Conservation (phyloP, 2,888 invertebrate genomes). For the Deilephila porcellus region DNA sequence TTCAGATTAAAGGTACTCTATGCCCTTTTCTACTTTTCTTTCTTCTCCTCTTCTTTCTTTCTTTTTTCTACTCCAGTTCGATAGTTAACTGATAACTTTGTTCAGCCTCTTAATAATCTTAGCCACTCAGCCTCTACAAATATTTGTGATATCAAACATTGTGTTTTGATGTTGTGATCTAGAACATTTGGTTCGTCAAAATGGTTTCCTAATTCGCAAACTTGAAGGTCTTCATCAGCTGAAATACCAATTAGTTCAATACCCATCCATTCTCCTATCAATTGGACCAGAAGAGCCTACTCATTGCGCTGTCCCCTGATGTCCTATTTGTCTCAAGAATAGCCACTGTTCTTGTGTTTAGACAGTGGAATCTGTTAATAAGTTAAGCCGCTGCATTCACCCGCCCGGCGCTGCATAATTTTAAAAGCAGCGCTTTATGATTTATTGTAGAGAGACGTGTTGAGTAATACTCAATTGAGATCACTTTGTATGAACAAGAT, state of each 20-base stretch:
- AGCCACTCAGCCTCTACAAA: too few relatives aligned
- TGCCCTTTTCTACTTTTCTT: too few relatives aligned
- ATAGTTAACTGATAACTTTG: too few relatives aligned
- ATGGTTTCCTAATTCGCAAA: too few relatives aligned
- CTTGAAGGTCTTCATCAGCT: background rate
- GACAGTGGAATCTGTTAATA: slow-evolving; percentile 44
- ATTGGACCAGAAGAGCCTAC: background rate
- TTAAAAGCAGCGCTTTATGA: slow-evolving; percentile 7
- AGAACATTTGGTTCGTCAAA: too few relatives aligned
- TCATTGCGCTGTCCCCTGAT: slow-evolving; percentile 39
- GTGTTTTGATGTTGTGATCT: too few relatives aligned
- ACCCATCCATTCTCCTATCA: background rate
- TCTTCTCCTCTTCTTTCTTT: too few relatives aligned
- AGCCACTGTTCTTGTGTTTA: slow-evolving; percentile 42
- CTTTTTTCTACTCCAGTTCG: too few relatives aligned
- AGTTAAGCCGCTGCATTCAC: slow-evolving; percentile 37
- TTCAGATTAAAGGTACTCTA: too few relatives aligned
- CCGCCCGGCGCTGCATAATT: slow-evolving; percentile 22
- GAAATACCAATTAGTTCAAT: background rate
- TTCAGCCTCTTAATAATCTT: too few relatives aligned
- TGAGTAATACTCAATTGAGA: background rate
- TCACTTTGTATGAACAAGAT: background rate
- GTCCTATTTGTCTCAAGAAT: slow-evolving; percentile 46
- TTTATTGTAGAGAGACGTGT: slow-evolving; percentile 6
- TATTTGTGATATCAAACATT: too few relatives aligned